Base-by-base conservation (phyloP, 1,140 invertebrate genomes). In the Drosophila grimshawi region DNA sequence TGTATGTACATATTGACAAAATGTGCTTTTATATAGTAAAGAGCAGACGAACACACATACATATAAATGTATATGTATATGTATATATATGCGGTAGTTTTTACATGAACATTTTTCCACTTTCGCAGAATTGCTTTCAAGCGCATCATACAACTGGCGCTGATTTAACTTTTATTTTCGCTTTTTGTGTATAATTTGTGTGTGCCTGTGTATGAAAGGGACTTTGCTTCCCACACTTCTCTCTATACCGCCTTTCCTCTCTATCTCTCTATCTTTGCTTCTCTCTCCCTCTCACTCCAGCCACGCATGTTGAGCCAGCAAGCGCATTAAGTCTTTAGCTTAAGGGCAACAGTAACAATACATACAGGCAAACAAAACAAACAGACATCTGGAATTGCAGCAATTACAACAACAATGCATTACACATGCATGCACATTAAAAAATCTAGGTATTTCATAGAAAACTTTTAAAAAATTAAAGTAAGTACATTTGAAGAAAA, bases 311-410 rank as follows among this genome's bases (percentile, higher is more conserved):
- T 78, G 53, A 56, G 29, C 41, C 37, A 32, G 68, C 64, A 80
- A 88, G 80, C 83, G 85, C 80, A 83, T 88, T 83, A 83, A 78
- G 83, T 80, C 85, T 75, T 88, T 83, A 80, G 80, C 85, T 83
- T 83, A 78, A 82, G 80, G 80, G 72, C 78, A 86, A 39, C 69
- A 63, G 41, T 61, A 71, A 73, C 59, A 62, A 75, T 51, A 62
- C 72, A 75, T 51, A 62, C 72, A 73, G 67, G 61, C 80, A 71
- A 71, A 66, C 65, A 75, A 75, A 73, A 61, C 72, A 70, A 68
- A 63, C 74, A 63, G 53, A 55, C 69, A 66, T 56, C 78, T 80
- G 70, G 70, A 75, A 80, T 78, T 75, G 71, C 78, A 80, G 76
- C 78, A 80, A 80, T 86, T 86, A 88, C 80, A 69, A 75, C 66